Evolutionary conservation across 1,140 invertebrate genomes (phyloP).

Genomic region (Papilio dardanus): DNA sequence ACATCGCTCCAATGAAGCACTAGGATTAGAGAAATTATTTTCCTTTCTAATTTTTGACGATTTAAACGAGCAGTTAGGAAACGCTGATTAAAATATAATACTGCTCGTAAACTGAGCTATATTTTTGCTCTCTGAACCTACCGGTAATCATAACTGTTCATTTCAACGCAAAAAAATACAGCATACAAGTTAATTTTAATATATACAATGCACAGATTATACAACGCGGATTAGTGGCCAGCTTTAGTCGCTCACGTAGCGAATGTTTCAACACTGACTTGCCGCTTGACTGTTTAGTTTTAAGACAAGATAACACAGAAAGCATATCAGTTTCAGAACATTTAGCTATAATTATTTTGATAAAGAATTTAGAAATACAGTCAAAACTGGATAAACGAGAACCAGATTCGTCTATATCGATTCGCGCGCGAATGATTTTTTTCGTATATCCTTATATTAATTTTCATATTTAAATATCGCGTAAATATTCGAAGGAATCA

Average conservation of each 20-base stretch:
- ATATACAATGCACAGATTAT: background rate
- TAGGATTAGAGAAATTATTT: too few species aligned
- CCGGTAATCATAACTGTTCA: background rate
- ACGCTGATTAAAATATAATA: background rate
- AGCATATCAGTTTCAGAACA: slow-evolving; percentile 70
- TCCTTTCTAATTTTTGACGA: background rate
- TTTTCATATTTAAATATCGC: slow-evolving; percentile 32
- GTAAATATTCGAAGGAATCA: background rate
- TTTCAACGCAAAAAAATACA: background rate
- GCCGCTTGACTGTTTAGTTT: slow-evolving; percentile 30
- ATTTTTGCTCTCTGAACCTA: background rate
- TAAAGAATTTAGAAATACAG: slow-evolving; percentile 51
- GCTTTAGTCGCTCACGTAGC: slow-evolving; percentile 33
- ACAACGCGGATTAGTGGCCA: background rate
- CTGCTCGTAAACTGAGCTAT: too few species aligned
- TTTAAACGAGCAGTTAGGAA: background rate
- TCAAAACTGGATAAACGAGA: too few species aligned
- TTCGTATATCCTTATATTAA: slow-evolving; percentile 12
- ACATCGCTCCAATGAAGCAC: too few species aligned
- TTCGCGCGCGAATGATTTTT: slow-evolving; percentile 39
- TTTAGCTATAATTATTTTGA: slow-evolving; percentile 59
- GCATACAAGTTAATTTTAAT: too few species aligned
- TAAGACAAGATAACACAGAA: slow-evolving; percentile 55
- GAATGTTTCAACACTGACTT: slow-evolving; percentile 24
- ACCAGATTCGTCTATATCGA: too few species aligned